phyloP scores from a whole-genome alignment of 2,797 vertebrate species.

The Sebastiscus albofasciatus region DNA sequence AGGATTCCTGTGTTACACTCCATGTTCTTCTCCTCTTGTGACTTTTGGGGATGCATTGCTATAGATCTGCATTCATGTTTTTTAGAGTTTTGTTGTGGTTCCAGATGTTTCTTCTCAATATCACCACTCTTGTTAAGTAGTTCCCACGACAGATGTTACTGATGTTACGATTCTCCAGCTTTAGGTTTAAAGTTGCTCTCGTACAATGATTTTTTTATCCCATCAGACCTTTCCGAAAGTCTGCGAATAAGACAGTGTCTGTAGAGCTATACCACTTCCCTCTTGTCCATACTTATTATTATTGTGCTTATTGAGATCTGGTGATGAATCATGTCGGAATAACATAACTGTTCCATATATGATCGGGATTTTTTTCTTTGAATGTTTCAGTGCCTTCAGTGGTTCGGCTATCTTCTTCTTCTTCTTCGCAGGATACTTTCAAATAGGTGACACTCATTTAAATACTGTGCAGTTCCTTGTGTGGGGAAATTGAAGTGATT shows the following conservation, averaged over 20 bases:
- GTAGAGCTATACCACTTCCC: background rate
- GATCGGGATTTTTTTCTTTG: background rate
- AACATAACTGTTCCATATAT: background rate
- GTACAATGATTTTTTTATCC: background rate
- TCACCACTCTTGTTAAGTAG: background rate
- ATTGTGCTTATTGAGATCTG: background rate
- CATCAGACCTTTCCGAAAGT: background rate
- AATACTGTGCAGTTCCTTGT: constrained; percentile 26
- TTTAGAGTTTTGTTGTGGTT: background rate
- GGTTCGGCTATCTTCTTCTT: background rate
- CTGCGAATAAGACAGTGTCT: background rate
- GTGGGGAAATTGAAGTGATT: background rate
- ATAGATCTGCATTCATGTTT: background rate
- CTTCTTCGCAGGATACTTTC: background rate
- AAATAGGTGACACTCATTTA: background rate
- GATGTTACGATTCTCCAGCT: constrained; percentile 14
- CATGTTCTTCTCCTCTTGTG: background rate
- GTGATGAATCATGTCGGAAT: background rate
- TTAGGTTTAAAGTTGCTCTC: background rate
- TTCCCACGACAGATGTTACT: constrained; percentile 15
- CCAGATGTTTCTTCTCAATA: background rate
- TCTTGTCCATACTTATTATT: background rate
- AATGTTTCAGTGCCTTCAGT: constrained; percentile 56
- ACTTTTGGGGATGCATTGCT: background rate
- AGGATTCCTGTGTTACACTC: constrained; percentile 33